These are phyloP conservation scores for Tyto alba DNA, from an alignment of 2,113 vertebrate genomes.

Conservation along the genomic window DNA sequence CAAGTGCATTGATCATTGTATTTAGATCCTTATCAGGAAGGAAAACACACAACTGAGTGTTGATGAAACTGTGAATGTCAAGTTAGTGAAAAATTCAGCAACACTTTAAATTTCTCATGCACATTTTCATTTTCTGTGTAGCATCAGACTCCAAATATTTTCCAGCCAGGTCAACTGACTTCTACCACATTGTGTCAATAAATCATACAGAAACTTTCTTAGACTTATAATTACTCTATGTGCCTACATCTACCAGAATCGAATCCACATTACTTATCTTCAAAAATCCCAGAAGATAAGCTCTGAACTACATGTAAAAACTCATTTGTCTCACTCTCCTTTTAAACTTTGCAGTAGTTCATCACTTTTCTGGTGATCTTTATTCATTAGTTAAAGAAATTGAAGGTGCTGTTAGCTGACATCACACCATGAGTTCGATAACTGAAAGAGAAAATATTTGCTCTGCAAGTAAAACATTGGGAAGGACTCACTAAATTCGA, in stretches of 20 bases:
- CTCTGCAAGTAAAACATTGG: constrained; percentile 57
- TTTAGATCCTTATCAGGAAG: neutral
- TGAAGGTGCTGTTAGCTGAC: constrained; percentile 39
- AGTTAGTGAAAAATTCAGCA: neutral
- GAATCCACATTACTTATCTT: neutral
- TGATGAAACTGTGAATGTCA: neutral
- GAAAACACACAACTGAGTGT: neutral
- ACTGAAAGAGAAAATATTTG: constrained; percentile 62
- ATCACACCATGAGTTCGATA: constrained; percentile 49
- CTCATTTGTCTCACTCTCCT: neutral
- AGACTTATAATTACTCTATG: neutral
- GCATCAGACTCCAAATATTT: neutral
- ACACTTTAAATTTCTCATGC: neutral
- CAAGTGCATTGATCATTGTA: neutral
- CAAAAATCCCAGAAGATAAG: neutral
- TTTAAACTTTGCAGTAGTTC: constrained; percentile 33
- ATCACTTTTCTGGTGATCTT: constrained; percentile 29
- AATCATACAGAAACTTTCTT: neutral
- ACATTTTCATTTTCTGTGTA: neutral
- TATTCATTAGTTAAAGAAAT: constrained; percentile 40
- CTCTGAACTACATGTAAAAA: neutral
- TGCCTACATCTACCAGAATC: neutral
- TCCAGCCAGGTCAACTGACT: neutral
- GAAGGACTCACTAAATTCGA: constrained; percentile 53
- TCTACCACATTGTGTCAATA: neutral